Conservation (phyloP, 1,140 invertebrate species). For the Carposina sasakii region DNA sequence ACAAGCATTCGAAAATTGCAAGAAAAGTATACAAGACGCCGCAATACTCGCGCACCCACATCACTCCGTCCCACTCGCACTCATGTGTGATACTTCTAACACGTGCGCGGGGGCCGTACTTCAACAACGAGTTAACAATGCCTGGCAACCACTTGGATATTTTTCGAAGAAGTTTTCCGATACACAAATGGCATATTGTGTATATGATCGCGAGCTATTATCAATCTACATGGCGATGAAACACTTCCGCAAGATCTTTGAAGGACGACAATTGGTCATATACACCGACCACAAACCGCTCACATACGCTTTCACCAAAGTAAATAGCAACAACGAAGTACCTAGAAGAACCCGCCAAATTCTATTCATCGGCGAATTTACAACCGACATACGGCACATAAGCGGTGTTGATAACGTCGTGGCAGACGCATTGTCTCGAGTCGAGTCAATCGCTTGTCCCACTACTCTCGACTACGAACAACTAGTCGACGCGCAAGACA, state of each 20-base stretch:
- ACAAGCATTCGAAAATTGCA: constrained; percentile 26
- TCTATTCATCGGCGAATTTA: neutral
- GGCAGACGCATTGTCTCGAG: constrained; percentile 13
- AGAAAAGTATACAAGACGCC: constrained; percentile 25
- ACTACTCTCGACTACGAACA: too few relatives aligned
- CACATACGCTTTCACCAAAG: constrained; percentile 23
- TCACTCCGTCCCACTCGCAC: constrained; percentile 9
- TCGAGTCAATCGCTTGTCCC: neutral
- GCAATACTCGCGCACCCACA: constrained; percentile 26
- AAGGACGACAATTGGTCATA: constrained; percentile 27
- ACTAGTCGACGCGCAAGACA: too few relatives aligned
- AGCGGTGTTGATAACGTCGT: constrained; percentile 6
- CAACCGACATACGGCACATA: constrained; percentile 9
- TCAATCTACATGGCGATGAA: constrained; percentile 32
- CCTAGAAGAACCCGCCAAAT: constrained; percentile 1
- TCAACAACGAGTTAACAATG: constrained; percentile 27
- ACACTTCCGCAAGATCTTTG: constrained; percentile 29
- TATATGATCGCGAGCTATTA: constrained; percentile 29
- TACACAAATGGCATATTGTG: constrained; percentile 26
- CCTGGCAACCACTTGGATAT: constrained; percentile 23
- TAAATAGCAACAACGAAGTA: neutral
- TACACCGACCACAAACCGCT: constrained; percentile 47
- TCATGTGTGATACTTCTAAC: constrained; percentile 33
- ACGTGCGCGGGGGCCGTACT: constrained; percentile 29
- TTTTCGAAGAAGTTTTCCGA: too few relatives aligned